A percentile compares a stretch with the other conserved stretches of the same genome.
Evolutionary conservation across 2,113 vertebrate genomes (phyloP).

Genomic region (Rousettus leschenaultii): DNA sequence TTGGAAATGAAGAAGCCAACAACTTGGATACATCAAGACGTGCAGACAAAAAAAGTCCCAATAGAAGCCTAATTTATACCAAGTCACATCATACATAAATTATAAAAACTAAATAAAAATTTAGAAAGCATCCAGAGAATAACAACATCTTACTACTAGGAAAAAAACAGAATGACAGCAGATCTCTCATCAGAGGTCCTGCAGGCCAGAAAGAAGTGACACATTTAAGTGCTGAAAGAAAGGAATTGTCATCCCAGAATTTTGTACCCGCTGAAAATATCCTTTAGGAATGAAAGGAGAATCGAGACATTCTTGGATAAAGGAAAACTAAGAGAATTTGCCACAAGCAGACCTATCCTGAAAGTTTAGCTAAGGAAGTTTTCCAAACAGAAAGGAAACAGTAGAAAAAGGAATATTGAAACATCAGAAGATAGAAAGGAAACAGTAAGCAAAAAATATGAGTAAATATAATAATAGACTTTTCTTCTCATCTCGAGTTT

Average conservation of each 20-base stretch:
- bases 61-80: not conserved
- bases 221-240: not conserved
- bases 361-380: not conserved
- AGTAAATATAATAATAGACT: not conserved
- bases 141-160: not conserved
- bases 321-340: not conserved
- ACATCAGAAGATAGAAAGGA: not conserved
- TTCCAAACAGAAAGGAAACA: not conserved
- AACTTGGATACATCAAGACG: not conserved
- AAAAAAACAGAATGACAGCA: not conserved
- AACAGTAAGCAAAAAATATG: not conserved
- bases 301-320: not conserved
- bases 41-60: not conserved
- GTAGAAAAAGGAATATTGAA: not conserved
- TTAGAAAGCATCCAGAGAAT: not conserved
- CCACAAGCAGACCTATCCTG: not conserved
- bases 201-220: not conserved
- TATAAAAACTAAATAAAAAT: not conserved
- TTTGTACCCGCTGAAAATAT: not conserved
- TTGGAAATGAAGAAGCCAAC: not conserved
- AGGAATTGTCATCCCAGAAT: too few species aligned
- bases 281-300: not conserved
- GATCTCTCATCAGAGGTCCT: not conserved
- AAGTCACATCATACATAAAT: not conserved
- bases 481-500: not conserved